These are phyloP conservation scores for Tachysurus vachellii DNA, from an alignment of 2,113 vertebrate genomes.

Conservation along the genomic window DNA sequence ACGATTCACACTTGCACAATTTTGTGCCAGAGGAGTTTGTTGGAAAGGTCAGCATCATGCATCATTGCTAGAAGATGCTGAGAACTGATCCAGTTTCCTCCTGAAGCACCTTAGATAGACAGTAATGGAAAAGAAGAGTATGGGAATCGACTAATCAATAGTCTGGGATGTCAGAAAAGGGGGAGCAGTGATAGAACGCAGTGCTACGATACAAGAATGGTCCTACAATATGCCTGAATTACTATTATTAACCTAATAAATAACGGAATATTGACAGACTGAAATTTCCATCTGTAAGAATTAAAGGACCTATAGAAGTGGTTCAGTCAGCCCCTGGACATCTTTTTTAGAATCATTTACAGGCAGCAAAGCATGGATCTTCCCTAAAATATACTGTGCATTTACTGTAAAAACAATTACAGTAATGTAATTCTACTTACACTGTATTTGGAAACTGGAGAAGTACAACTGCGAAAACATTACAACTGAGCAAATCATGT, in stretches of 20 bases:
- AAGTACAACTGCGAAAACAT: not conserved
- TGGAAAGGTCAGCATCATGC: conserved; percentile 45
- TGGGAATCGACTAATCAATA: not conserved
- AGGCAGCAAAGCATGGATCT: not conserved
- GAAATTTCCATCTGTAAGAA: not conserved
- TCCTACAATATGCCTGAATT: too few species aligned
- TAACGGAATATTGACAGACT: too few species aligned
- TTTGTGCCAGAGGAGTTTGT: conserved; percentile 27
- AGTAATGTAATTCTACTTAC: not conserved
- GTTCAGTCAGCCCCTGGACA: not conserved
- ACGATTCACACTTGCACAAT: conserved; percentile 12
- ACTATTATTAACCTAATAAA: too few species aligned
- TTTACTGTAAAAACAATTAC: not conserved
- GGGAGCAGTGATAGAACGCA: not conserved
- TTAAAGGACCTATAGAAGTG: not conserved
- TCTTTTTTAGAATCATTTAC: not conserved
- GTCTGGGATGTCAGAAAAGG: not conserved
- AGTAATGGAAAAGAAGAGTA: not conserved
- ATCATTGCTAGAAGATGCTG: conserved; percentile 30
- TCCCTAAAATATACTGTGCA: not conserved
- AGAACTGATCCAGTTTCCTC: conserved; percentile 15
- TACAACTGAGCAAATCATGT: not conserved
- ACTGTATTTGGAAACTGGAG: not conserved
- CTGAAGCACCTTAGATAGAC: not conserved
- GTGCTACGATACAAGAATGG: not conserved